Percentiles rank a stretch among this genome's conserved stretches.
phyloP scores from a whole-genome alignment of 2,797 vertebrate species.

The Ceryle rudis region DNA sequence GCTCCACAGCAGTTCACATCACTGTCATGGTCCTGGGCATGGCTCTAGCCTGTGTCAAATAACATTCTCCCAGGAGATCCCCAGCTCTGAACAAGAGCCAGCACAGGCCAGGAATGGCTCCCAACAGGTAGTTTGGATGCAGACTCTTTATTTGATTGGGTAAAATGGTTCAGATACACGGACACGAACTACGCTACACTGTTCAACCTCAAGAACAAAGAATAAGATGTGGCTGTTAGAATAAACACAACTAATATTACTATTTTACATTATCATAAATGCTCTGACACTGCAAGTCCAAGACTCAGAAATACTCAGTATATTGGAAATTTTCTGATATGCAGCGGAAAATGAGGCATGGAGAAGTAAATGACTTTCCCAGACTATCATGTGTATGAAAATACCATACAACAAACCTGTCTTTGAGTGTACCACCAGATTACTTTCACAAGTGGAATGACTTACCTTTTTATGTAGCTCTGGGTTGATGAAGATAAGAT shows the following conservation, averaged over 20 bases:
- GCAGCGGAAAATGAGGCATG: not conserved
- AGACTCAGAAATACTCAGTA: not conserved
- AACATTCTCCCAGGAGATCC: not conserved
- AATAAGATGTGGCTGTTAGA: not conserved
- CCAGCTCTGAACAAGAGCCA: not conserved
- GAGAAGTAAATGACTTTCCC: not conserved
- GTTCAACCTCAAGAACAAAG: not conserved
- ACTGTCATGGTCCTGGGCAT: not conserved
- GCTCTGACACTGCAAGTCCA: not conserved
- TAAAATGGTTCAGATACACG: not conserved
- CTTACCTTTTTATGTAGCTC: conserved; percentile 88
- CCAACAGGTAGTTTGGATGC: not conserved
- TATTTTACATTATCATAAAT: not conserved
- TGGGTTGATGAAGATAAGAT: conserved; percentile 91
- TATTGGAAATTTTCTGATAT: not conserved
- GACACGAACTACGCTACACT: rapidly evolving
- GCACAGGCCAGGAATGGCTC: rapidly evolving
- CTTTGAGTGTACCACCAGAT: not conserved
- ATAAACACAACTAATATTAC: not conserved
- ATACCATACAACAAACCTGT: not conserved
- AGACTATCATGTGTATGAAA: not conserved
- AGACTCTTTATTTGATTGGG: not conserved
- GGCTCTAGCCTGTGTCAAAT: not conserved
- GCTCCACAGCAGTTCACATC: not conserved
- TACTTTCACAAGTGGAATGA: rapidly evolving